phyloP scores from a whole-genome alignment of 2,888 invertebrate species.

The Stenolophus ochropezus region DNA sequence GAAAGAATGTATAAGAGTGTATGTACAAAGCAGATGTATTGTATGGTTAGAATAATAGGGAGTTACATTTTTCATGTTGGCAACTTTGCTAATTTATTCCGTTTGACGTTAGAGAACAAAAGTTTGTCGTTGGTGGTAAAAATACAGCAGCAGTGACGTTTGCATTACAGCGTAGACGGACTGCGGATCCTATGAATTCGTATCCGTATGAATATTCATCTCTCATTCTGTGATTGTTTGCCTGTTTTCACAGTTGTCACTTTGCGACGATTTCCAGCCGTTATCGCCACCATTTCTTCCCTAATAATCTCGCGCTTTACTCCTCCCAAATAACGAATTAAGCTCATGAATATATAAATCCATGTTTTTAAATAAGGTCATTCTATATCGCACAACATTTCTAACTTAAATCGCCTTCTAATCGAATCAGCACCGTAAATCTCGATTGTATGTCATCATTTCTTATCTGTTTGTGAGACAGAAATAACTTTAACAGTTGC shows the following conservation, averaged over 20 bases:
- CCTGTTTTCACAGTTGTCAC: slow-evolving; percentile 32
- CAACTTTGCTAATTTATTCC: slow-evolving; percentile 47
- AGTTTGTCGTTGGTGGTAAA: slow-evolving; percentile 31
- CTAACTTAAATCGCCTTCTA: too few species aligned
- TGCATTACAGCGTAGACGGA: background rate
- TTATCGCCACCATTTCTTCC: slow-evolving; percentile 11
- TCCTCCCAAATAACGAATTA: background rate
- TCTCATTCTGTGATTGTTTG: slow-evolving; percentile 39
- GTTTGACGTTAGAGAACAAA: slow-evolving; percentile 37
- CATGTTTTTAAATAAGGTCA: background rate
- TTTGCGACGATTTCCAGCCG: background rate
- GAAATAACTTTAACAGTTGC: too few species aligned
- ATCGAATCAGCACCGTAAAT: too few species aligned
- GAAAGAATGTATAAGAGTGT: too few species aligned
- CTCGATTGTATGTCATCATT: too few species aligned
- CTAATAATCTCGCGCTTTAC: background rate
- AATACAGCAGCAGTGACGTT: slow-evolving; percentile 17
- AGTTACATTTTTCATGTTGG: slow-evolving; percentile 24
- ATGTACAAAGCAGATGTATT: too few species aligned
- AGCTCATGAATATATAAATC: background rate
- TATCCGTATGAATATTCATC: slow-evolving; percentile 41
- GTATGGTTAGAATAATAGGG: background rate
- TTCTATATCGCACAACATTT: background rate
- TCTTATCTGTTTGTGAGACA: too few species aligned
- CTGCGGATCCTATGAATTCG: slow-evolving; percentile 1